Evolutionary conservation across 1,140 invertebrate species (phyloP), one percentile per base, ranked within the genome.

Genomic region (Pseudomyrmex flavicornis): DNA sequence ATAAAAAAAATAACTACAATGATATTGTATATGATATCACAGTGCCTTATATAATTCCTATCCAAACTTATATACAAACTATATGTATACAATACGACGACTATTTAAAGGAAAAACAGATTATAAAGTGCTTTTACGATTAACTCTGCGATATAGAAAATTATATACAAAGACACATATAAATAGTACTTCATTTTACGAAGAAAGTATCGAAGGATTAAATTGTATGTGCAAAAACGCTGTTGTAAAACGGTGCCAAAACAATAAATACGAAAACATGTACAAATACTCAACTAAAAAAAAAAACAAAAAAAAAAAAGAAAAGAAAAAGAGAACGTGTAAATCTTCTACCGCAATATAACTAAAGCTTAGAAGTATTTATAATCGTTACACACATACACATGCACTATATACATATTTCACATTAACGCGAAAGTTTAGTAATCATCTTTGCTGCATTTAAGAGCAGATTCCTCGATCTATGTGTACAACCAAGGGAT

Each of bases 241-340:
- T 79, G 56, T 82, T 89, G 63, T 82, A 88, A 90, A 73, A 90
- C 70, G 79, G 87, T 91, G 90, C 90, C 90, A 91, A 91, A 91
- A 90, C 35, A 62, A 84, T 70, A 69, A 83, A 79, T 73, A 82
- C 82, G 46, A 66, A 84, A 89, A 82, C 84, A 80, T 86, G 87
- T 91, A 91, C 90, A 91, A 91, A 91, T 89, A 70, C 70, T 83
- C 86, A 91, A 76, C 90, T 75, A 91, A 88, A 90, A 88, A 87
- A 13, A 9, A 35, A 48, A 54, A 63, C 7, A 26, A 35, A 63
- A 63, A 13, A 26, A 35, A 5, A 3, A 65, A 75, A 2, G 35
- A 63, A 13, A 26, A 35, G 2, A 26, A 65, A 75, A 2, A 52
- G 65, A n/a, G 35, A 77, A 22, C 70, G 84, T 86, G 83, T 75